Conservation (phyloP, 2,113 vertebrate species). For the Gadus chalcogrammus region DNA sequence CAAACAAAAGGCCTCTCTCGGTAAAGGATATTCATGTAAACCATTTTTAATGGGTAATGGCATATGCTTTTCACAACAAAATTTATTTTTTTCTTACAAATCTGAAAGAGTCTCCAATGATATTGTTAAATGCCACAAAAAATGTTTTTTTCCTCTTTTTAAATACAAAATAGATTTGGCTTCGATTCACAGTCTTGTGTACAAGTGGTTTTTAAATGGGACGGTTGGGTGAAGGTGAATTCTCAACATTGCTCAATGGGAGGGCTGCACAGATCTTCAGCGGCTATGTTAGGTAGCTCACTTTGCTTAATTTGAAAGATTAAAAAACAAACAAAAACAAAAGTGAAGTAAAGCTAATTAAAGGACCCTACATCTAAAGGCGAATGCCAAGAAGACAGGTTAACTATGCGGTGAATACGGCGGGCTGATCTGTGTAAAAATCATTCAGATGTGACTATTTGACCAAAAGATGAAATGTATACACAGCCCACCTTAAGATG, state of each 20-base stretch:
- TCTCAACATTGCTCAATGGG: not conserved
- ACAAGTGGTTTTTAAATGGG: slow-evolving; percentile 81
- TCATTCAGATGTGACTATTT: too few species aligned
- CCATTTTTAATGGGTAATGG: slow-evolving; percentile 56
- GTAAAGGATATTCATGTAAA: slow-evolving; percentile 75
- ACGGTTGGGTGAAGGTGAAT: slow-evolving; percentile 49
- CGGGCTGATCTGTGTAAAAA: too few species aligned
- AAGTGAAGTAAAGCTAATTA: not conserved
- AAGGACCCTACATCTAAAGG: too few species aligned
- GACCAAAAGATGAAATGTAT: too few species aligned
- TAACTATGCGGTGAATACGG: not conserved
- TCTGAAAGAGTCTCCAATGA: slow-evolving; percentile 30
- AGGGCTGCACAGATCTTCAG: slow-evolving; percentile 55
- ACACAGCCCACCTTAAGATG: too few species aligned
- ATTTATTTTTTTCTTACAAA: slow-evolving; percentile 61
- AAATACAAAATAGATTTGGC: slow-evolving; percentile 49
- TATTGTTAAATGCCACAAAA: slow-evolving; percentile 25
- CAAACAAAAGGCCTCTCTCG: slow-evolving; percentile 77
- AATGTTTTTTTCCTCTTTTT: slow-evolving; percentile 31
- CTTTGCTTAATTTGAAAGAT: slow-evolving; percentile 34
- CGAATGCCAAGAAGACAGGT: too few species aligned
- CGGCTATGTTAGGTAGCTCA: slow-evolving; percentile 42
- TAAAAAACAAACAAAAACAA: slow-evolving; percentile 11
- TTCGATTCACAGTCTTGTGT: slow-evolving; percentile 76
- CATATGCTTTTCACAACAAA: slow-evolving; percentile 29